These are phyloP conservation scores for Aphidoletes aphidimyza DNA, from an alignment of 2,888 invertebrate genomes.

Conservation along the genomic window DNA sequence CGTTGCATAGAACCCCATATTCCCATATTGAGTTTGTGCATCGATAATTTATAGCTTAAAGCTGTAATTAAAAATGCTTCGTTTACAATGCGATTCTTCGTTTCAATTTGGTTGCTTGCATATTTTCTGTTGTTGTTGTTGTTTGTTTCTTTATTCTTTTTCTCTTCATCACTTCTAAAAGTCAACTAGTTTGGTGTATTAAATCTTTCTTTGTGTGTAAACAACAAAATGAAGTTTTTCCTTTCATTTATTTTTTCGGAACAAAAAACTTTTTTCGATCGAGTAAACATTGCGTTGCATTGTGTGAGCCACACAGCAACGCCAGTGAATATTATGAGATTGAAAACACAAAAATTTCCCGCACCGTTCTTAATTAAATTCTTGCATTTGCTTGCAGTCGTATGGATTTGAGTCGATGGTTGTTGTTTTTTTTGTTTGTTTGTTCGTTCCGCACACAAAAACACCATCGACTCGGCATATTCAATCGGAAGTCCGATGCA, in stretches of 20 bases:
- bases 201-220: slow-evolving; percentile 34
- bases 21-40: slow-evolving; percentile 35
- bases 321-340: background rate
- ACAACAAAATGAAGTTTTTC: slow-evolving; percentile 24
- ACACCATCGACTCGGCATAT: background rate
- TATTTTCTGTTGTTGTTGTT: background rate
- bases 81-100: background rate
- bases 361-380: slow-evolving; percentile 43
- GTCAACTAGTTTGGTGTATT: slow-evolving; percentile 1
- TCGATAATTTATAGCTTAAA: slow-evolving; percentile 41
- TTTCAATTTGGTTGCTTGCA: background rate
- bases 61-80: slow-evolving; percentile 45
- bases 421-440: too few species aligned
- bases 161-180: background rate
- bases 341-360: background rate
- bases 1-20: background rate
- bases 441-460: slow-evolving; percentile 30
- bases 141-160: background rate
- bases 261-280: slow-evolving; percentile 28
- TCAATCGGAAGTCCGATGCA: too few species aligned
- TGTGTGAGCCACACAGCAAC: too few species aligned
- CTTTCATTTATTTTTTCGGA: background rate
- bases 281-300: background rate
- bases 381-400: slow-evolving; percentile 12
- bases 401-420: too few species aligned